Evolutionary conservation across 2,797 vertebrate species (phyloP).

Genomic region (Gymnopithys bicolor): DNA sequence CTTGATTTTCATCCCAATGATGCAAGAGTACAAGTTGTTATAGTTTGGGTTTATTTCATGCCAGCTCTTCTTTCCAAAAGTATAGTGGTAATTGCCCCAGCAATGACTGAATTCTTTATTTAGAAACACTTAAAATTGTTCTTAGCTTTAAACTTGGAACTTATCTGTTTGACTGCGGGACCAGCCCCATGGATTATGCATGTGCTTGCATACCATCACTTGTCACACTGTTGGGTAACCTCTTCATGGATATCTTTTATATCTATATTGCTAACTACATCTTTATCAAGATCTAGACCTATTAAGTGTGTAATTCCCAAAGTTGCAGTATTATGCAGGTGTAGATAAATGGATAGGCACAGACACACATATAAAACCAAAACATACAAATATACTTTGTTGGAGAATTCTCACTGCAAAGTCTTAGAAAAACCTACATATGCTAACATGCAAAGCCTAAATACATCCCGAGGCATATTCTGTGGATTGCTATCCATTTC

Average conservation of each 20-base stretch:
- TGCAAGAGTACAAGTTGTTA: background rate
- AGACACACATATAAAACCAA: background rate
- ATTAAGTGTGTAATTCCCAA: background rate
- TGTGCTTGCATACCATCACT: background rate
- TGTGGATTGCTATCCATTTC: background rate
- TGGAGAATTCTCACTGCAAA: background rate
- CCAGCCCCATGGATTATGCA: background rate
- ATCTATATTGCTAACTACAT: background rate
- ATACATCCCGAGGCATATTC: background rate
- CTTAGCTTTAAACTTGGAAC: background rate
- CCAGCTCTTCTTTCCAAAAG: background rate
- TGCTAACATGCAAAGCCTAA: background rate
- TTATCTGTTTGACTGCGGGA: background rate
- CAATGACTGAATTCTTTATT: background rate
- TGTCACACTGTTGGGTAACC: background rate
- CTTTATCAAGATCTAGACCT: background rate
- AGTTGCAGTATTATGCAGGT: background rate
- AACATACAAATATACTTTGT: background rate
- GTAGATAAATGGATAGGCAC: background rate
- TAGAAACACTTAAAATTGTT: background rate
- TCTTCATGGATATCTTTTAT: background rate
- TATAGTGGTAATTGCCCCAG: background rate
- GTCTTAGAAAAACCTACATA: background rate
- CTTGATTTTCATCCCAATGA: background rate
- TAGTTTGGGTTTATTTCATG: background rate